Evolutionary conservation across 2,113 vertebrate genomes (phyloP).

Genomic region (Orientallactaga bullata): DNA sequence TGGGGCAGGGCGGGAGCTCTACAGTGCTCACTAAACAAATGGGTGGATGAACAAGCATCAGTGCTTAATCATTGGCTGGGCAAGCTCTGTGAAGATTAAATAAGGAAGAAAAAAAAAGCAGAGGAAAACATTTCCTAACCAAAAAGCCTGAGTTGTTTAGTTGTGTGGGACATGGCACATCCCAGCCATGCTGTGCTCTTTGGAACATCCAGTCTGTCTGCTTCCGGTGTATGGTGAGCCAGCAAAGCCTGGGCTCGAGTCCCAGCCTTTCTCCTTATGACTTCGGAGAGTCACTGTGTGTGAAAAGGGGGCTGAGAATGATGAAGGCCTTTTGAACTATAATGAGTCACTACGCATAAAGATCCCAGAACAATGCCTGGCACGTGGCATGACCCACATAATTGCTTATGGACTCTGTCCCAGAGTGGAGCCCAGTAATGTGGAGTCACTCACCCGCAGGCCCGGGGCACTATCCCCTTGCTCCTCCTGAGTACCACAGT

Average conservation of each 20-base stretch:
- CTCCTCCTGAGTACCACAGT: background rate
- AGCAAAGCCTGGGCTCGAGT: background rate
- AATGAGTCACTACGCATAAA: background rate
- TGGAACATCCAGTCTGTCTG: background rate
- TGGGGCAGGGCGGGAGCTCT: background rate
- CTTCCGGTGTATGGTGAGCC: too few species aligned
- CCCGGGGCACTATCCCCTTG: background rate
- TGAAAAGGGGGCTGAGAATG: background rate
- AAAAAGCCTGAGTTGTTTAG: background rate
- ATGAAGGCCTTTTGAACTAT: background rate
- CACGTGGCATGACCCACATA: fast-evolving
- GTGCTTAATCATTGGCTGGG: background rate
- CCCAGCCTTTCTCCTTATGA: background rate
- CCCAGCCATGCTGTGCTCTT: background rate
- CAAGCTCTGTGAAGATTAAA: background rate
- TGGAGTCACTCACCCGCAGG: background rate
- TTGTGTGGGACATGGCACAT: fast-evolving
- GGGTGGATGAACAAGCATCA: background rate
- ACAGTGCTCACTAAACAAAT: background rate
- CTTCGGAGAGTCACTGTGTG: background rate
- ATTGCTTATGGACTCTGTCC: background rate
- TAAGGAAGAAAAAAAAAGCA: background rate
- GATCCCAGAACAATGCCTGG: background rate
- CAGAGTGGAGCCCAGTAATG: background rate
- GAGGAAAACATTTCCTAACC: background rate